These are phyloP conservation scores for Pseudochirops cupreus DNA, from an alignment of 2,797 vertebrate species.

Conservation along the genomic window DNA sequence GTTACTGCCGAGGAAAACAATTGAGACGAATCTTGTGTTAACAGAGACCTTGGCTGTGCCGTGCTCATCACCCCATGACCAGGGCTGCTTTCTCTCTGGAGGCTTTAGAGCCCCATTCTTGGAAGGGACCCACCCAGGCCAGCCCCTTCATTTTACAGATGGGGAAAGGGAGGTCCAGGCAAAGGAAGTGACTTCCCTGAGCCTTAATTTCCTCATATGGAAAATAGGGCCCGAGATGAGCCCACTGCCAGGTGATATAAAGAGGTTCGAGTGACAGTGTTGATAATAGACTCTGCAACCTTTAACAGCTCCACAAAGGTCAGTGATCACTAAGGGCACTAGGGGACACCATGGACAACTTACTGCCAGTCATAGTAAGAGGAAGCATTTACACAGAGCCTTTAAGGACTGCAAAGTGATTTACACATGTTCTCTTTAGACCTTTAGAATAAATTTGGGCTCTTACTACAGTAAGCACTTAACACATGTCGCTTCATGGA, in stretches of 20 bases:
- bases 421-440: too few species aligned
- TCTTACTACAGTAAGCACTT: background rate
- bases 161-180: background rate
- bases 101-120: background rate
- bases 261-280: too few species aligned
- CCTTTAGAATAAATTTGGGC: too few species aligned
- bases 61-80: background rate
- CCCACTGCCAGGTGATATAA: too few species aligned
- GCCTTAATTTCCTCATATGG: background rate
- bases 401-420: too few species aligned
- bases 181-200: background rate
- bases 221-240: background rate
- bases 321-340: background rate
- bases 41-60: background rate
- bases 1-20: background rate
- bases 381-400: too few species aligned
- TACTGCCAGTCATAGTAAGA: background rate
- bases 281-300: too few species aligned
- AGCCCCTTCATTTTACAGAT: background rate
- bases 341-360: background rate
- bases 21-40: background rate
- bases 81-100: background rate
- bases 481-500: background rate
- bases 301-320: background rate
- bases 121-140: too few species aligned